Base-by-base conservation (phyloP, 2,888 invertebrate species). In the Vesta saturnalis region DNA sequence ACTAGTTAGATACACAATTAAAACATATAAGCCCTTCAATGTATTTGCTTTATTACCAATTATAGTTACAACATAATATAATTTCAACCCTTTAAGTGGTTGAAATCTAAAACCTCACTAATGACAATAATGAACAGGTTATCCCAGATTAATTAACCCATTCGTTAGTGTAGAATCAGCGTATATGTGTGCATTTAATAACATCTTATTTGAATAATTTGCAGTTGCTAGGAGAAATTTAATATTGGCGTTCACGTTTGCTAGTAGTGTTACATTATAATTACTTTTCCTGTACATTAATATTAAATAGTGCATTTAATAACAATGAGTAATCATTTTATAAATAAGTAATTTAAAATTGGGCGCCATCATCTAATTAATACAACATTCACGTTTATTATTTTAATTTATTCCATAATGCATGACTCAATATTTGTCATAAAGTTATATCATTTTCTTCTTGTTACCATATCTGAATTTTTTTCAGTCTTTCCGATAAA, bases 81-180 rank as follows among this genome's bases (percentile, higher is more conserved):
- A 4, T 52, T 49, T 5, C 14, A 52, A 12, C 23, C 35, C 35
- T 14, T 52, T 35, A 59, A 16, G 39, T 59, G 58, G 19, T 10
- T 6, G 18, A 49, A 60, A 60, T 52, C 35, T 49, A 60, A 60
- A 60, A 60, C 60, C 6, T 49, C 49, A 18, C 30, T 49, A 60
- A 49, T 60, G 30, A 47, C 47, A 60, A 46, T 60, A 60, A 60
- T 60, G 59, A 60, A 47, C 60, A 30, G 49, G 60, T 49, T 60
- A 60, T 60, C 23, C 60, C 52, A 60, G 60, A 52, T 60, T 60
- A 60, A 60, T 60, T 49, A 60, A 49, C 49, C 35, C 49, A 19
- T 60, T 49, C 60, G 49, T 60, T 60, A 49, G 52, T 52, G 18
- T 12, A 35, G 52, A 39, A 39, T 39, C 30, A 52, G 6, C 21